phyloP scores from a whole-genome alignment of 1,140 invertebrate species.

The Tyrophagus putrescentiae region DNA sequence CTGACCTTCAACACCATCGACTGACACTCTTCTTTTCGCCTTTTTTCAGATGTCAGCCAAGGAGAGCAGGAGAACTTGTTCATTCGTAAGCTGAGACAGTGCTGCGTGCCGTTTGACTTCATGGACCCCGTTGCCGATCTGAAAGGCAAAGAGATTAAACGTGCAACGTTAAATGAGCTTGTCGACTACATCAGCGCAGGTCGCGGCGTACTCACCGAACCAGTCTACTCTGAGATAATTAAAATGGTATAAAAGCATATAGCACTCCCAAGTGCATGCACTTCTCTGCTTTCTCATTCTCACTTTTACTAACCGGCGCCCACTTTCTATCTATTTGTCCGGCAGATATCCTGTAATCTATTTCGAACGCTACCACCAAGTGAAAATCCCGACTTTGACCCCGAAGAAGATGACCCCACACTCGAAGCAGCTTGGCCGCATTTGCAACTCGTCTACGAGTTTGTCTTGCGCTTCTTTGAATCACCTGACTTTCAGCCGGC shows the following conservation, averaged over 20 bases:
- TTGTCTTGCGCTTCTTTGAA: conserved; percentile 29
- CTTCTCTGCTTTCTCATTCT: not conserved
- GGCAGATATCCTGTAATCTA: conserved; percentile 45
- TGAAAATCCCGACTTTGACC: conserved; percentile 96
- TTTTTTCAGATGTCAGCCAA: conserved; percentile 15
- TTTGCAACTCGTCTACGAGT: conserved; percentile 58
- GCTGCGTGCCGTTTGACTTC: conserved; percentile 96
- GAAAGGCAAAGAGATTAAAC: conserved; percentile 98
- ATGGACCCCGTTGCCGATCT: conserved; percentile 96
- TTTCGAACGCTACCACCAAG: conserved; percentile 94
- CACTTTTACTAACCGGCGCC: not conserved
- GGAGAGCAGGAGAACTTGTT: conserved; percentile 81
- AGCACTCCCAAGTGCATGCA: not conserved
- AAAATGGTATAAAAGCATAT: conserved; percentile 26
- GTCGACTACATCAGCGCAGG: conserved; percentile 83
- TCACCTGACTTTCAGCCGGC: conserved; percentile 88
- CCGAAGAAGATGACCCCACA: conserved; percentile 98
- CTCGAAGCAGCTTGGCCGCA: conserved; percentile 98
- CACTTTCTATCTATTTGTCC: conserved; percentile 18
- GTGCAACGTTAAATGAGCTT: conserved; percentile 90
- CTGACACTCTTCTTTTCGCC: not conserved
- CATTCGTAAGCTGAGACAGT: conserved; percentile 90
- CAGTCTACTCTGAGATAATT: conserved; percentile 41
- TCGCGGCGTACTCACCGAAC: conserved; percentile 77
- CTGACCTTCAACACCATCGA: not conserved